Evolutionary conservation across 2,888 invertebrate genomes (phyloP), one percentile per base, ranked within the genome.

Genomic region (Anarsia innoxiella): DNA sequence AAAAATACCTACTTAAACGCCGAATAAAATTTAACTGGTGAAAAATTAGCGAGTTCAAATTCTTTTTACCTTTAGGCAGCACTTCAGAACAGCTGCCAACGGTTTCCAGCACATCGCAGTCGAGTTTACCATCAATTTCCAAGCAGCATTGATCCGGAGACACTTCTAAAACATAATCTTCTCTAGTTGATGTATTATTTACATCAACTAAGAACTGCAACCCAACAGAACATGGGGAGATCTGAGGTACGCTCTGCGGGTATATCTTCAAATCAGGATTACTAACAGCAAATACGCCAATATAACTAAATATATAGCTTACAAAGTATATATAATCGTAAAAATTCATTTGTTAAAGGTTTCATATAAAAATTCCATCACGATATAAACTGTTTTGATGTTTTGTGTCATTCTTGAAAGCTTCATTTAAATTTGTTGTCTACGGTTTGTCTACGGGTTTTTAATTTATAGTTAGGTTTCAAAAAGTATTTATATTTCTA

Each of bases 101-200:
- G 1, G 73, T 47, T 13, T 67, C 51, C 2, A 83, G 10, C 1
- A 63, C 50, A 11, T 66, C 53, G 40, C 80, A 82, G n/a, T 70
- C 60, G 1, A 54, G 31, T 1, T 44, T 41, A 2, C 49, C 51
- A 9, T 51, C 60, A 3, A 36, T 36, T 13, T 56, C 46, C 30
- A 80, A 48, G 31, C 80, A 82, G 39, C 83, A 83, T 36, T 64
- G 49, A 23, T 72, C 73, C 0, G 76, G 69, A 0, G 50, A 54
- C 0, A 75, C 31, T 16, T 73, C 68, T 0, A 78, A 60, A 1
- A 54, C 39, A 10, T 48, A 62, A 43, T 72, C 70, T 1, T 65
- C n/a, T n/a, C n/a, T 56, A 0, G 40, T 19, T 0, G 69, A 62
- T 0, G 66, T 71, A 28, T 82, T 80, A 30, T 67, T 69, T 0